Conservation (phyloP, 1,140 invertebrate species). For the Drosophila nannoptera region DNA sequence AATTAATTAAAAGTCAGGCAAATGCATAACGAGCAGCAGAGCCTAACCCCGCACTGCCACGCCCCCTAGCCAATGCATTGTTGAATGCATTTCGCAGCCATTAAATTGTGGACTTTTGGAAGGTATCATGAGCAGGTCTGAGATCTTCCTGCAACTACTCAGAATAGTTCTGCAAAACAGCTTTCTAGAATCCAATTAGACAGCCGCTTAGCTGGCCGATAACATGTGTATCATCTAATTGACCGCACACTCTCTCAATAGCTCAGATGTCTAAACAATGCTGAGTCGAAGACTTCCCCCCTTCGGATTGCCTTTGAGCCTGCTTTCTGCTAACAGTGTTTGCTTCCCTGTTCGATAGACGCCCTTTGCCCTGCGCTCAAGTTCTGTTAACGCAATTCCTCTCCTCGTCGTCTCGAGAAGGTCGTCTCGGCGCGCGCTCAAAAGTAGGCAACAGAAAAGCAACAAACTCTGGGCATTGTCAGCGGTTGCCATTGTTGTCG, state of each 20-base stretch:
- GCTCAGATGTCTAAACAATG: too few species aligned
- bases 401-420: constrained; percentile 1
- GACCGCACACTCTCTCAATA: too few species aligned
- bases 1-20: constrained; percentile 69
- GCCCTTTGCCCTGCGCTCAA: not conserved
- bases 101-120: too few species aligned
- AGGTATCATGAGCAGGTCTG: too few species aligned
- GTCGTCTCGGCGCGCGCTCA: constrained; percentile 38
- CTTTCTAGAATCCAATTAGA: too few species aligned
- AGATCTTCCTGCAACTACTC: too few species aligned
- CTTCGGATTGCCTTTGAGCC: not conserved
- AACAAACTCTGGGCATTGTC: constrained; percentile 17
- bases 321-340: constrained; percentile 1
- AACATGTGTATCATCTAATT: too few species aligned
- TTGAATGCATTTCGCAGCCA: too few species aligned
- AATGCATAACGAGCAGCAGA: constrained; percentile 51
- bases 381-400: constrained; percentile 4
- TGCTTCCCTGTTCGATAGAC: constrained; percentile 3
- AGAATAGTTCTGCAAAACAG: too few species aligned
- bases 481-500: constrained; percentile 48
- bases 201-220: too few species aligned
- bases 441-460: constrained; percentile 66
- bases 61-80: too few species aligned
- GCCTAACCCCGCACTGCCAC: not conserved
- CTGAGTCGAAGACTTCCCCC: too few species aligned